phyloP scores from a whole-genome alignment of 2,888 invertebrate species.

The Osmoderma eremita region DNA sequence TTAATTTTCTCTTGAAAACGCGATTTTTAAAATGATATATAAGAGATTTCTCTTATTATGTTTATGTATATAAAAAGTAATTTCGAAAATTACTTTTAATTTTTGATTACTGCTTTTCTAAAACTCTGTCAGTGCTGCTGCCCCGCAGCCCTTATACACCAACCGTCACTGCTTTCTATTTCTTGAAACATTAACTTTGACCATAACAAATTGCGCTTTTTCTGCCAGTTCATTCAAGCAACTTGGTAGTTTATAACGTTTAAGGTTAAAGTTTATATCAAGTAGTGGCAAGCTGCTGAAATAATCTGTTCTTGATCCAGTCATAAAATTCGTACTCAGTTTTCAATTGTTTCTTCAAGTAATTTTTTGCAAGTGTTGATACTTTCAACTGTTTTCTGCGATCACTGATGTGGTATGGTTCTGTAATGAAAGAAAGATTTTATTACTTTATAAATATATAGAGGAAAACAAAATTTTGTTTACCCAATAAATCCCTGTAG shows the following conservation, averaged over 20 bases:
- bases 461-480: slow-evolving; percentile 52
- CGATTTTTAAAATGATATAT: no score
- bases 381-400: slow-evolving; percentile 58
- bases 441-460: slow-evolving; percentile 26
- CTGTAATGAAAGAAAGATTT: slow-evolving; percentile 55
- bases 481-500: slow-evolving; percentile 65
- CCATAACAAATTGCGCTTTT: no score
- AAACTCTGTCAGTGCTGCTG: no score
- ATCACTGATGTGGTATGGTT: slow-evolving; percentile 58
- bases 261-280: slow-evolving; percentile 45
- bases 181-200: no score
- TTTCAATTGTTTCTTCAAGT: slow-evolving; percentile 60
- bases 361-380: slow-evolving; percentile 52
- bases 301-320: slow-evolving; percentile 67
- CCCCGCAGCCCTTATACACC: no score
- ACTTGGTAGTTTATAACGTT: slow-evolving; percentile 2
- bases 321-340: slow-evolving; percentile 70
- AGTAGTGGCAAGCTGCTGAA: slow-evolving; percentile 50
- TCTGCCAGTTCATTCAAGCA: no score
- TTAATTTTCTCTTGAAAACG: no score
- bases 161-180: no score
- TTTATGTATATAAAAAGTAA: no score
- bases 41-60: no score
- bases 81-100: no score
- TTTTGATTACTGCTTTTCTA: no score